phyloP scores from a whole-genome alignment of 2,888 invertebrate genomes.

The Hydrotaea diabolus region DNA sequence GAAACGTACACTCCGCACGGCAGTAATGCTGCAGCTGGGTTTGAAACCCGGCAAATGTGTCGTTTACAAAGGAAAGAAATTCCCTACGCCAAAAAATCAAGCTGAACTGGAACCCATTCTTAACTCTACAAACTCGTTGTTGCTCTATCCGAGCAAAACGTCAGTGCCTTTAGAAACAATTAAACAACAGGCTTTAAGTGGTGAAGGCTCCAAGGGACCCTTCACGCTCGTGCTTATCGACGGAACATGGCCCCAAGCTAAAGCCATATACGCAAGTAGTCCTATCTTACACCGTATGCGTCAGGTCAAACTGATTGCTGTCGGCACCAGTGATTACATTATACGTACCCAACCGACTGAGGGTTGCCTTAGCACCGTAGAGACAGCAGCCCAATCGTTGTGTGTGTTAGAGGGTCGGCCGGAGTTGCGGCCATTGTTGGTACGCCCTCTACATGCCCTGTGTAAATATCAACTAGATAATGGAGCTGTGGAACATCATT shows the following conservation, averaged over 20 bases:
- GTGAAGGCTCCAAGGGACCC: constrained; percentile 75
- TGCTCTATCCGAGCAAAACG: constrained; percentile 90
- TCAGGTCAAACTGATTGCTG: constrained; percentile 90
- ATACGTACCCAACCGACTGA: constrained; percentile 97
- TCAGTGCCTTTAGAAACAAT: constrained; percentile 86
- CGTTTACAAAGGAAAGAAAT: constrained; percentile 87
- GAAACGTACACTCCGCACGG: constrained; percentile 92
- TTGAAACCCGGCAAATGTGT: constrained; percentile 88
- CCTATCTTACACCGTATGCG: constrained; percentile 87
- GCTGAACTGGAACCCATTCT: constrained; percentile 85
- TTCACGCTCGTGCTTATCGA: constrained; percentile 93
- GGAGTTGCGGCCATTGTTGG: constrained; percentile 85
- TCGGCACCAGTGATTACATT: constrained; percentile 90
- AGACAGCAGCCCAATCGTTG: constrained; percentile 81
- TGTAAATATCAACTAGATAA: constrained; percentile 93
- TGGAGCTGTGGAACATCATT: constrained; percentile 96
- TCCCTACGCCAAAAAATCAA: constrained; percentile 84
- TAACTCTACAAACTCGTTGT: constrained; percentile 83
- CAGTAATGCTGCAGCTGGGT: constrained; percentile 92
- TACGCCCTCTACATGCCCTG: constrained; percentile 90
- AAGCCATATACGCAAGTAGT: constrained; percentile 93
- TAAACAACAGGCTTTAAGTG: constrained; percentile 69
- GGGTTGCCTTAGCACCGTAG: constrained; percentile 92
- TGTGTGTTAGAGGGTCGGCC: constrained; percentile 87
- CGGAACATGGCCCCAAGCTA: constrained; percentile 98